Conservation (phyloP, 2,797 vertebrate species). For the Rallus crepitans region DNA sequence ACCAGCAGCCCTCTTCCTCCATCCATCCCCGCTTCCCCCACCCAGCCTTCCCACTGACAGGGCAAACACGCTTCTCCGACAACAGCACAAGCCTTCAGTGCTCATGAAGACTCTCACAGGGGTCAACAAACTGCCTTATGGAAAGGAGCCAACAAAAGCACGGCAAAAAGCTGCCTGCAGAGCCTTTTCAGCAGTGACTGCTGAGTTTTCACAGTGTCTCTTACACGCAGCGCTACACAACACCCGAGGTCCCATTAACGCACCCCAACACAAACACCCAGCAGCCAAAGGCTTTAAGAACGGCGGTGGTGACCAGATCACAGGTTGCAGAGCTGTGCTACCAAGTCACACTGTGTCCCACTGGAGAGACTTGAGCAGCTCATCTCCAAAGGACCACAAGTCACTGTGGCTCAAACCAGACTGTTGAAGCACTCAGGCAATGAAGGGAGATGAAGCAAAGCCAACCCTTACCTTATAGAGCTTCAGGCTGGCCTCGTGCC, state of each 20-base stretch:
- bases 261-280: rapidly evolving
- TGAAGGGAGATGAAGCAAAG: not conserved
- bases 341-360: rapidly evolving
- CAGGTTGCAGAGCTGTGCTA: not conserved
- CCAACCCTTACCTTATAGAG: conserved; percentile 92
- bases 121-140: rapidly evolving
- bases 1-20: rapidly evolving
- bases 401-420: not conserved
- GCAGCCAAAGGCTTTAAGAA: not conserved
- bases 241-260: not conserved
- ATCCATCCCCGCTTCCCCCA: not conserved
- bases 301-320: rapidly evolving
- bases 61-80: not conserved
- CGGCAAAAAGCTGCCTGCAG: rapidly evolving
- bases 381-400: not conserved
- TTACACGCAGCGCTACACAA: not conserved
- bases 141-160: not conserved
- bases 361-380: not conserved
- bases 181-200: rapidly evolving
- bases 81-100: rapidly evolving
- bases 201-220: not conserved
- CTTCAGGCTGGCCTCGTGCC: conserved; percentile 98
- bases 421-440: not conserved
- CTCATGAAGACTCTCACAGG: rapidly evolving
- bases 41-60: not conserved